A percentile compares a stretch with the other conserved stretches of the same genome.
phyloP scores from a whole-genome alignment of 2,797 vertebrate species.

The Gymnocypris eckloni region DNA sequence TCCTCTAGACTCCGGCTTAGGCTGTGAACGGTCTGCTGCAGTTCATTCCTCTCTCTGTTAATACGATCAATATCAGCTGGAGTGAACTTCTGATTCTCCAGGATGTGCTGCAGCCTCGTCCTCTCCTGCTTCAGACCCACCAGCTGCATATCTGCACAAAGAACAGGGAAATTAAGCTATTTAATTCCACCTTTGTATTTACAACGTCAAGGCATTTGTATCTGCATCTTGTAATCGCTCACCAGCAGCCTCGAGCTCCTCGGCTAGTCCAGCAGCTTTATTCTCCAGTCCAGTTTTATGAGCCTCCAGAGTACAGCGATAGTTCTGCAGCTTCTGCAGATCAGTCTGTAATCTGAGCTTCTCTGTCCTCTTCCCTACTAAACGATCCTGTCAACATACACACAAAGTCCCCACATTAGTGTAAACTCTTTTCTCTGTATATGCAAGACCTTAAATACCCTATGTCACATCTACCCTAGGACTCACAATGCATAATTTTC shows the following conservation, averaged over 20 bases:
- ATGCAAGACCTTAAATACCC: background rate
- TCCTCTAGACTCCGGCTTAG: constrained; percentile 86
- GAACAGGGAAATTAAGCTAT: background rate
- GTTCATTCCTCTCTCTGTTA: constrained; percentile 90
- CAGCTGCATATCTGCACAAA: constrained; percentile 80
- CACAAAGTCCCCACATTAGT: background rate
- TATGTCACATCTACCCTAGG: background rate
- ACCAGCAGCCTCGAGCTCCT: constrained; percentile 87
- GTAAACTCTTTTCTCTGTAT: background rate
- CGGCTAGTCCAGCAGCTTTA: constrained; percentile 74
- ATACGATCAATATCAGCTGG: constrained; percentile 93
- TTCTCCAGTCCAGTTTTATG: constrained; percentile 82
- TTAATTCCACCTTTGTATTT: background rate
- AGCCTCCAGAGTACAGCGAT: constrained; percentile 81
- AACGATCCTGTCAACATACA: constrained; percentile 82
- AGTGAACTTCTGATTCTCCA: constrained; percentile 93
- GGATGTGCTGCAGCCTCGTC: constrained; percentile 79
- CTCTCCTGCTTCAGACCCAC: constrained; percentile 87
- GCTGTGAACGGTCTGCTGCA: constrained; percentile 86
- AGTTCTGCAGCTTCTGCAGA: constrained; percentile 89
- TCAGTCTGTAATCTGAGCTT: constrained; percentile 87
- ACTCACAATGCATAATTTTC: background rate
- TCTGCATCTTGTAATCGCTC: constrained; percentile 50
- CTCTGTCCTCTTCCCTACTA: constrained; percentile 83
- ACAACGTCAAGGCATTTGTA: background rate